Base-by-base conservation (phyloP, 2,113 vertebrate species). In the Calonectris borealis region DNA sequence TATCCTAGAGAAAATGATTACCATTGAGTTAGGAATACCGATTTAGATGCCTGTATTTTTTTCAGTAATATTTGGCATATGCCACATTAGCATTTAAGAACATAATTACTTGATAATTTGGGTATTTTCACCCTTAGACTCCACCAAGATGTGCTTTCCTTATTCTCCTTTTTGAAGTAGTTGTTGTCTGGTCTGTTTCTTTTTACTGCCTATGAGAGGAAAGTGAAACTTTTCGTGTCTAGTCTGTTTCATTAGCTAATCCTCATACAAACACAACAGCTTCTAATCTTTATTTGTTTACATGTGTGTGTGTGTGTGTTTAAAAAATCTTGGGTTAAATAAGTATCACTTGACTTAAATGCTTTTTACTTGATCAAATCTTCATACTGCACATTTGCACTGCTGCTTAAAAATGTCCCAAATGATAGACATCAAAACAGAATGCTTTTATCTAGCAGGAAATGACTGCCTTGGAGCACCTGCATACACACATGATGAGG, bases 371-470 rank as follows among this genome's bases (percentile, higher is more conserved):
- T 86, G 52, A 51, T 88, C 26, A 12, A 7, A 16, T 91, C 65
- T 88, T 89, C 44, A 8, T 82, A 12, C 51, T 71, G 65, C 12
- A 2, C 79, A 34, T 87, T 94, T 96, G 40, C 29, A 13, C 31
- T 57, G 11, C 52, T 82, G 81, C 48, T 82, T 89, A 68, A 78
- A 91, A 92, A 44, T 10, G 2, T 55, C 73, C 64, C 69, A 52
- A n/a, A 54, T 2, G 11, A 55, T n/a, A 38, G 68, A 54, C 77
- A 88, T 70, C 38, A 62, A 58, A 85, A 7, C 2, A 19, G 92
- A 95, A 68, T 60, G 72, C 77, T 84, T 94, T 84, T 60, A 82
- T 93, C 65, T 79, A 31, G 42, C 77, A 82, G 94, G 93, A 96
- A 89, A 52, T 89, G 2, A 51, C 91, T 84, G 77, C 42, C 52